phyloP scores from a whole-genome alignment of 2,797 vertebrate genomes.

The Falco concolor region DNA sequence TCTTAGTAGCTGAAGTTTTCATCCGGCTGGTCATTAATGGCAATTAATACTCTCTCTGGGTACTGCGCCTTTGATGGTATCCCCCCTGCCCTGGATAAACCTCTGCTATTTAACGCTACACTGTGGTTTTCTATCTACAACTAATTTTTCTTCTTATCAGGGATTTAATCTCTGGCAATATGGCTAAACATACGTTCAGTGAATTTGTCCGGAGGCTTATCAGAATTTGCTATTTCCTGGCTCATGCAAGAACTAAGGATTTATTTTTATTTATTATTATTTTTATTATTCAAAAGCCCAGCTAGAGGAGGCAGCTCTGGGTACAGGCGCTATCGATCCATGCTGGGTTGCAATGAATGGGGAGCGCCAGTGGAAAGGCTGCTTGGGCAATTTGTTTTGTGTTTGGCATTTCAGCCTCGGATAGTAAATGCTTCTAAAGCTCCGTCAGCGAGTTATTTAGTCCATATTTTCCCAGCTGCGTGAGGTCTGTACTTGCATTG shows the following conservation, averaged over 20 bases:
- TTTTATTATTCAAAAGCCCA: not conserved
- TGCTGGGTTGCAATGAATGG: not conserved
- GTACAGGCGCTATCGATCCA: accelerated
- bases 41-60: not conserved
- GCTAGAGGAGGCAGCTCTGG: not conserved
- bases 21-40: not conserved
- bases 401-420: not conserved
- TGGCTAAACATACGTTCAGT: not conserved
- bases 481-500: accelerated
- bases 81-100: not conserved
- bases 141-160: not conserved
- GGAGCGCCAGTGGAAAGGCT: not conserved
- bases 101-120: not conserved
- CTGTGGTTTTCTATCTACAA: not conserved
- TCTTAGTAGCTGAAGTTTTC: not conserved
- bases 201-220: not conserved
- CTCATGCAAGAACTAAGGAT: not conserved
- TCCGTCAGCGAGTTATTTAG: not conserved
- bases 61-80: not conserved
- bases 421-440: not conserved
- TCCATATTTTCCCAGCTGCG: not conserved
- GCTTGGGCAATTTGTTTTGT: not conserved
- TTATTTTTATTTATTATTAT: not conserved
- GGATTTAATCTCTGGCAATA: not conserved
- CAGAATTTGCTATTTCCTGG: not conserved